A percentile compares a stretch with the other conserved stretches of the same genome.
These are phyloP conservation scores for Amphibalanus amphitrite DNA, from an alignment of 1,140 invertebrate genomes.

Conservation along the genomic window DNA sequence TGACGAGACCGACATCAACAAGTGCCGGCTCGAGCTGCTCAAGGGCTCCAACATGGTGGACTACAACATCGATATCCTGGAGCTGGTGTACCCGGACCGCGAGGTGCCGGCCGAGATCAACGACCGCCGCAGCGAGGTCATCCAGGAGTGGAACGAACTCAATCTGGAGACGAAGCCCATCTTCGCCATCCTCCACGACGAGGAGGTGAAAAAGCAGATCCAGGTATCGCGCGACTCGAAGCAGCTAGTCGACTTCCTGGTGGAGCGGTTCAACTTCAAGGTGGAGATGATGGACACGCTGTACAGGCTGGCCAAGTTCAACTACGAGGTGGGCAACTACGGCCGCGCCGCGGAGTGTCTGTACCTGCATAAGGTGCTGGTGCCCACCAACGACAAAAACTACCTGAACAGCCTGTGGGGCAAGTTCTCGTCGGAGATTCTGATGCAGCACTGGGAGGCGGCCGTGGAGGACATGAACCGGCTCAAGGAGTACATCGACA, in stretches of 20 bases:
- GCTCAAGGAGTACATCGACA: slow-evolving; percentile 88
- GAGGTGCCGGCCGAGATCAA: slow-evolving; percentile 59
- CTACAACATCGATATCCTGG: slow-evolving; percentile 90
- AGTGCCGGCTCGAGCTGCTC: slow-evolving; percentile 81
- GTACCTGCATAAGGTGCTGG: slow-evolving; percentile 87
- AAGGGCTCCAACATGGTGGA: slow-evolving; percentile 99
- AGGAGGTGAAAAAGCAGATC: slow-evolving; percentile 80
- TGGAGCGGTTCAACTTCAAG: slow-evolving; percentile 62
- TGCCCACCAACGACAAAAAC: slow-evolving; percentile 86
- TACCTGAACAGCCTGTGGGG: slow-evolving; percentile 95
- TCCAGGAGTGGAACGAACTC: slow-evolving; percentile 38
- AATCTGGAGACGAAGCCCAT: slow-evolving; percentile 57
- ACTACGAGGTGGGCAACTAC: slow-evolving; percentile 98
- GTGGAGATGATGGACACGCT: slow-evolving; percentile 85
- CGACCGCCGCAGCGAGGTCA: slow-evolving; percentile 56
- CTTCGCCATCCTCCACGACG: slow-evolving; percentile 62
- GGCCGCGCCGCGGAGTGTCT: slow-evolving; percentile 81
- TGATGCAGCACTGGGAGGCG: slow-evolving; percentile 94
- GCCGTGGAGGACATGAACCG: slow-evolving; percentile 92
- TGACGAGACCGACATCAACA: slow-evolving; percentile 76
- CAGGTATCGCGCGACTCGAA: slow-evolving; percentile 82
- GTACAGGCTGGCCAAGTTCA: slow-evolving; percentile 87
- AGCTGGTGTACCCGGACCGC: slow-evolving; percentile 53
- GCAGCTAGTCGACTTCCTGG: slow-evolving; percentile 72
- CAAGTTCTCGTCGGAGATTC: slow-evolving; percentile 91